Conservation (phyloP, 2,888 invertebrate genomes). For the Drosophila incognita region DNA sequence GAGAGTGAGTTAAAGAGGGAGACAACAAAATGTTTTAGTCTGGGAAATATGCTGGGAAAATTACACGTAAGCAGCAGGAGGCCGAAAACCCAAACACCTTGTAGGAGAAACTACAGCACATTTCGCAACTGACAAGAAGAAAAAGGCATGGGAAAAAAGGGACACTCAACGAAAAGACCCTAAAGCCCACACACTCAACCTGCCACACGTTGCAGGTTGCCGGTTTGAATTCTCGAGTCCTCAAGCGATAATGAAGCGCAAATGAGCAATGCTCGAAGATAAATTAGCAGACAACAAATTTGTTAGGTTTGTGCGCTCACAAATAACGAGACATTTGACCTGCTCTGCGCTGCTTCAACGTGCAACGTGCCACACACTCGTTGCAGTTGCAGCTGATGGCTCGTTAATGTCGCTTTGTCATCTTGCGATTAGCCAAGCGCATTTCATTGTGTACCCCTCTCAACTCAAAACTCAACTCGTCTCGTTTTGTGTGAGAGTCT, state of each 20-base stretch:
- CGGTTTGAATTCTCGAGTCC: not conserved
- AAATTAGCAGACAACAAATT: constrained; percentile 64
- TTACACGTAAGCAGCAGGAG: constrained; percentile 74
- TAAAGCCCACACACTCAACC: constrained; percentile 52
- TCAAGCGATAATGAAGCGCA: constrained; percentile 64
- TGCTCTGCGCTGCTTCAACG: constrained; percentile 41
- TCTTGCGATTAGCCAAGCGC: constrained; percentile 55
- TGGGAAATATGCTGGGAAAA: constrained; percentile 66
- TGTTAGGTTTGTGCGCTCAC: constrained; percentile 43
- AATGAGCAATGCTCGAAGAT: constrained; percentile 61
- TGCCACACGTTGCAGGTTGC: constrained; percentile 26
- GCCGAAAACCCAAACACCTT: constrained; percentile 29
- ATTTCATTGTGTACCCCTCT: constrained; percentile 14
- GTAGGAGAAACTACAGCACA: constrained; percentile 23
- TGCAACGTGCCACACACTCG: constrained; percentile 21
- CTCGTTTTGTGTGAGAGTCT: constrained; percentile 23
- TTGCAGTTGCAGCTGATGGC: constrained; percentile 49
- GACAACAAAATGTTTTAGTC: not conserved
- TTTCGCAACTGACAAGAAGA: constrained; percentile 52
- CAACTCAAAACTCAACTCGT: constrained; percentile 16
- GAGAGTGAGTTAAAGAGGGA: not conserved
- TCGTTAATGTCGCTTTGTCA: constrained; percentile 55
- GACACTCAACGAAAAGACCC: constrained; percentile 3
- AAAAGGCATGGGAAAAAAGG: constrained; percentile 22
- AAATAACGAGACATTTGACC: constrained; percentile 20